Evolutionary conservation across 2,888 invertebrate genomes (phyloP).

Genomic region (Dolichopus griseipennis): DNA sequence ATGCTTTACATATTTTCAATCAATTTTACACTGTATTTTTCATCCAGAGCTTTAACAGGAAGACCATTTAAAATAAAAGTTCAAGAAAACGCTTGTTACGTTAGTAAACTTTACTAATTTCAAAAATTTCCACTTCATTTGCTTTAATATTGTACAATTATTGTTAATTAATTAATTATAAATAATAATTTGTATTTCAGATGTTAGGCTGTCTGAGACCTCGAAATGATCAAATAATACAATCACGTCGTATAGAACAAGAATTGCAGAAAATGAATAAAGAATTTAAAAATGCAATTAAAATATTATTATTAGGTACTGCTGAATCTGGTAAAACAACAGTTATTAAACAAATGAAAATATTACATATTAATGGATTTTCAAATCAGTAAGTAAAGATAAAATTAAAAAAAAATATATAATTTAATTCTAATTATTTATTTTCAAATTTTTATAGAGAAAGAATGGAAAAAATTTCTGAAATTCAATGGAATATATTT

Average conservation of each 20-base stretch:
- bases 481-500: slow-evolving; percentile 64
- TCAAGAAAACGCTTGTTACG: too few species aligned
- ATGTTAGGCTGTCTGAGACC: slow-evolving; percentile 38
- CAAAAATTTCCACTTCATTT: too few species aligned
- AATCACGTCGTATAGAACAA: slow-evolving; percentile 47
- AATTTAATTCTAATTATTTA: not conserved
- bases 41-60: too few species aligned
- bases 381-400: slow-evolving; percentile 52
- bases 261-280: slow-evolving; percentile 49
- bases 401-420: not conserved
- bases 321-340: slow-evolving; percentile 81
- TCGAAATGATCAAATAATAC: slow-evolving; percentile 38
- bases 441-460: slow-evolving; percentile 48
- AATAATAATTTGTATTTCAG: slow-evolving; percentile 27
- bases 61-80: too few species aligned
- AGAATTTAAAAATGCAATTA: slow-evolving; percentile 45
- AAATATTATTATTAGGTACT: slow-evolving; percentile 57
- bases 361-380: slow-evolving; percentile 71
- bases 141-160: too few species aligned
- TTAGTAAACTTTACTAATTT: too few species aligned
- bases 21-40: too few species aligned
- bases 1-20: too few species aligned
- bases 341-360: slow-evolving; percentile 80
- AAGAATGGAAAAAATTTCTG: slow-evolving; percentile 53
- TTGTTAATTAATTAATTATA: too few species aligned